Base-by-base conservation (phyloP, 2,113 vertebrate species). In the Rattus rattus region DNA sequence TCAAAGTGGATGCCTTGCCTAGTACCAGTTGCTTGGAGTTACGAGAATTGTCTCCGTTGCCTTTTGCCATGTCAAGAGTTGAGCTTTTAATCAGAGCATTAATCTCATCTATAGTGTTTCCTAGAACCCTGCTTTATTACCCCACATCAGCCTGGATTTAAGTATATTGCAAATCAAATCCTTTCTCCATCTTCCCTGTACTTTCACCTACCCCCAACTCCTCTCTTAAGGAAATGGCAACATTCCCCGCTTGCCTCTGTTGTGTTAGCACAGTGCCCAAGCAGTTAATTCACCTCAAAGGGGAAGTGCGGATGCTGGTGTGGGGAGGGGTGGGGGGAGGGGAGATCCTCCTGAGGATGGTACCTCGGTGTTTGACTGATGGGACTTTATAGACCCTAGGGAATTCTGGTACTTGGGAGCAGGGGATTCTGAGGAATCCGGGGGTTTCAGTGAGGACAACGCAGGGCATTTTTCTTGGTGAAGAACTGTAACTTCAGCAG, bases 311-410 rank as follows among this genome's bases (percentile, higher is more conserved):
- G n/a, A 6, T 14, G 43, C 20, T 26, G 0, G 43, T 43, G 43
- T 43, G 43, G 43, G 43, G 43, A 43, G 43, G 43, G 43, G 43
- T 3, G 43, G 43, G 43, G 54, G 65, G 49, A 3, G 10, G 1
- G 1, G n/a, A 7, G 20, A 1, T 20, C 30, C 11, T 8, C 5
- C 86, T 13, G 14, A 20, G 63, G 49, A 7, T 0, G 2, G 3
- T 2, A 4, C 63, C 30, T 76, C 67, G 19, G 56, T 26, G 47
- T 54, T 36, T 87, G 49, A 11, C 63, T 20, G 49, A 54, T 12
- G 81, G 49, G 16, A 54, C 33, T 77, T 70, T 28, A 14, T 59
- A 20, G 84, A 59, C 19, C 12, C 39, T 10, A 1, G 30, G 39
- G 65, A 39, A 30, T n/a, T 39, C 0, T 26, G 69, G 20, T 5